Evolutionary conservation across 1,140 invertebrate species (phyloP), one percentile per base, ranked within the genome.

Genomic region (Ladona fulva): DNA sequence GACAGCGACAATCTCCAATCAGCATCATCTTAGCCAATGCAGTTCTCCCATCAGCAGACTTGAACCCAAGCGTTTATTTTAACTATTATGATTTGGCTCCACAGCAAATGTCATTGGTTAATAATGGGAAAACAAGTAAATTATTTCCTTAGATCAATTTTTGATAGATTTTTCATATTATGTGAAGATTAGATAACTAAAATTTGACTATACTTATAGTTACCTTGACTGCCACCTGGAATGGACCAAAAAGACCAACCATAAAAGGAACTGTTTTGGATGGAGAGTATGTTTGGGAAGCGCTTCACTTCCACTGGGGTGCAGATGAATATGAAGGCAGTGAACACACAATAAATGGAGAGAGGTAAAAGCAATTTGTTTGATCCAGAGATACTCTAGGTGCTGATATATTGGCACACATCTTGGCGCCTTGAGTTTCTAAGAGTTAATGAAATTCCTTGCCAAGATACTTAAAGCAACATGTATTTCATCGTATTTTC

Each of bases 251-350:
- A 0, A 80, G 83, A 24, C 89, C 89, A 0, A 84, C 80, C 1
- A 86, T 94, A 25, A 84, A 91, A 12, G 93, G 93, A 0, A 94
- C 94, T 0, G 86, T 94, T 8, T 85, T 93, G 0, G 87, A 88
- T 0, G 88, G 87, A 3, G 89, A 87, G 78, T 97, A 95, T 82
- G 84, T 90, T 44, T 94, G 97, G 80, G 88, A 89, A 24, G 95
- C 97, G 82, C 85, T 94, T 59, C 94, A 96, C 85, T 91, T 95
- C 78, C 94, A 96, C 83, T 96, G 94, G 93, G 95, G 95, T 0
- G 88, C 90, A 74, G 92, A 94, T 78, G 91, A 95, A 81, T 87
- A 87, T 0, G 84, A 91, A 75, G 96, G 96, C 29, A 96, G 94
- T 0, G 97, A 98, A 85, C 95, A 97, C 86, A 89, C 89, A 25